Evolutionary conservation across 1,140 invertebrate species (phyloP), one percentile per base, ranked within the genome.

Genomic region (Zaprionus davidi): DNA sequence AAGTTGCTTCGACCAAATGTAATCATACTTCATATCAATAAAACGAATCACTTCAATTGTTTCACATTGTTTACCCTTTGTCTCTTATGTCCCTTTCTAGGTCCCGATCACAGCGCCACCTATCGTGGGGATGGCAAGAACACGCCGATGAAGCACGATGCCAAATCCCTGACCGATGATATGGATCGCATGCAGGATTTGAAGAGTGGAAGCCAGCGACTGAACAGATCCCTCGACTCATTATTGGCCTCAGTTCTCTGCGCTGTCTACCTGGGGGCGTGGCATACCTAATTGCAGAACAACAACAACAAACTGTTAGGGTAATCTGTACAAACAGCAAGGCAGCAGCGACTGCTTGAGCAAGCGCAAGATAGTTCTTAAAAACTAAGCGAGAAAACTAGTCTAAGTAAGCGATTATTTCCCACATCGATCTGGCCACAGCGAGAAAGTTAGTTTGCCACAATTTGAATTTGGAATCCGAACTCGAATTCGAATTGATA

Each of bases 141-240:
- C 15, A 76, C 72, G 28, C 66, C 74, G 1, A 59, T 74, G 0
- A 91, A 91, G 28, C 91, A 92, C 26, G 91, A 92, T 65, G 88
- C 91, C 71, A 81, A 91, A 66, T 92, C 85, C 24, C 20, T 91
- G 15, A 91, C 91, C 56, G 85, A 91, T 36, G 84, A 90, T 24
- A 56, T 82, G 70, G 79, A 88, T 81, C 86, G 81, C 64, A 90
- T 85, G 79, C 81, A 88, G 85, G 84, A 87, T 28, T 85, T 90
- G 2, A 87, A 84, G 36, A 68, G 75, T 6, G 49, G 71, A 51
- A 15, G 6, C 15, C 1, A 3, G 13, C 5, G 5, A 44, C 55
- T n/a, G 3, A 15, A n/a, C 6, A 22, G 26, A 17, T 24, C 31
- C 24, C 24, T 2, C 9, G 13, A 12, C 1, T 53, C 26, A 36